Conservation (phyloP, 2,113 vertebrate genomes). For the Neodon shergylaensis region DNA sequence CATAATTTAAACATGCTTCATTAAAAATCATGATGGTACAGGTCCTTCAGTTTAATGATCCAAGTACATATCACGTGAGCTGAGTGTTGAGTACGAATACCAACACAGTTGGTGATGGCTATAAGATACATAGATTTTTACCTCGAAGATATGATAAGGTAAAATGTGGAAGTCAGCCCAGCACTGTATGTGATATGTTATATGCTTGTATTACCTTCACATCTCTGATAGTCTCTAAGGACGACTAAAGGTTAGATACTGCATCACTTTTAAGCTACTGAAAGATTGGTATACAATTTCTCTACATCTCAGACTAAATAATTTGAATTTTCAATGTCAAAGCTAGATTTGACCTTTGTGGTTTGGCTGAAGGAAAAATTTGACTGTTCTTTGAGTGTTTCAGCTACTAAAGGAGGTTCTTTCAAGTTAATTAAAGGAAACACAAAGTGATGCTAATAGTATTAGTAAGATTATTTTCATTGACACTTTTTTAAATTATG, state of each 20-base stretch:
- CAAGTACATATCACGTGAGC: slow-evolving; percentile 81
- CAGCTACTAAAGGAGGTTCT: slow-evolving; percentile 31
- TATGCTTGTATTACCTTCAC: slow-evolving; percentile 82
- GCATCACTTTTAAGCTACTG: slow-evolving; percentile 82
- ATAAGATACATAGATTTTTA: slow-evolving; percentile 45
- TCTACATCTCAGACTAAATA: slow-evolving; percentile 87
- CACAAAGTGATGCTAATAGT: slow-evolving; percentile 55
- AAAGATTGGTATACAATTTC: slow-evolving; percentile 85
- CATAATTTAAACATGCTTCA: slow-evolving; percentile 88
- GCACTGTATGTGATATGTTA: not conserved
- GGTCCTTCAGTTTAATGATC: slow-evolving; percentile 87
- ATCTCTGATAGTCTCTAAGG: slow-evolving; percentile 82
- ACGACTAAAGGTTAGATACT: slow-evolving; percentile 82
- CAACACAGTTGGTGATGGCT: slow-evolving; percentile 68
- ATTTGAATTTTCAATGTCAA: slow-evolving; percentile 86
- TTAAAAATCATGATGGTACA: slow-evolving; percentile 85
- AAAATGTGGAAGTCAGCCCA: slow-evolving; percentile 46
- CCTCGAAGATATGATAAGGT: slow-evolving; percentile 19
- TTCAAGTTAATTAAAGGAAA: slow-evolving; percentile 65
- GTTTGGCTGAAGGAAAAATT: slow-evolving; percentile 83
- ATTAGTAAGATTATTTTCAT: slow-evolving; percentile 43
- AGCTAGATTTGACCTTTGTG: slow-evolving; percentile 86
- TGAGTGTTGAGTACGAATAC: slow-evolving; percentile 85
- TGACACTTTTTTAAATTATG: slow-evolving; percentile 52
- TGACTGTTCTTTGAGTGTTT: slow-evolving; percentile 72